Base-by-base conservation (phyloP, 2,113 vertebrate species). In the Tinamus guttatus region DNA sequence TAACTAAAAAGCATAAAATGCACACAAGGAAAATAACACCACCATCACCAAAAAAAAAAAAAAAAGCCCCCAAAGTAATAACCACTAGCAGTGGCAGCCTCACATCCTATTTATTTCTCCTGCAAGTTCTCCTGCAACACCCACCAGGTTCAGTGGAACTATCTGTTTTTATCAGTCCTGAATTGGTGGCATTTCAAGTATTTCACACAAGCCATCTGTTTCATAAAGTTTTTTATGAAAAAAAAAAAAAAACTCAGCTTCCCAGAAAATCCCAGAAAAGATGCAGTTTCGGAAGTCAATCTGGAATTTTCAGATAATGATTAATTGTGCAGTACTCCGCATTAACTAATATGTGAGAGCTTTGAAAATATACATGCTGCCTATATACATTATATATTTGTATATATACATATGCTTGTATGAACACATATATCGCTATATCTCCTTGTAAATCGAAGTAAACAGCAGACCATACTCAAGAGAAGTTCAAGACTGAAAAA, bases 151-250 rank as follows among this genome's bases (percentile, higher is more conserved):
- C 94, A 68, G 28, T 34, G 45, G 74, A 93, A 41, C 21, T 85
- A 17, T 65, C 71, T 86, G 73, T 28, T 86, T 94, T 83, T 92
- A 90, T 75, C 83, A 81, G 60, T 41, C 80, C n/a, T 1, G 6
- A 30, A 81, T 86, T 81, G 51, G 68, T 97, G 65, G 60, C 59
- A 81, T 94, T 89, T 93, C 80, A 94, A 88, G 9, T 38, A 64
- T 92, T 96, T 90, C 52, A 65, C 54, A 92, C 13, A 19, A 93
- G 20, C 81, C 83, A 95, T 92, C 88, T 97, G 90, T 64, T 95
- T 74, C 41, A 11, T 47, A 92, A 67, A 85, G 62, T 2, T n/a
- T 74, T 92, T 78, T 77, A 1, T 1, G 49, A 87, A 89, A 84
- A 52, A 15, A 59, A 43, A 43, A 49, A 49, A 49, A 49, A 22